phyloP scores from a whole-genome alignment of 2,888 invertebrate species.

The Auanema freiburgensis region DNA sequence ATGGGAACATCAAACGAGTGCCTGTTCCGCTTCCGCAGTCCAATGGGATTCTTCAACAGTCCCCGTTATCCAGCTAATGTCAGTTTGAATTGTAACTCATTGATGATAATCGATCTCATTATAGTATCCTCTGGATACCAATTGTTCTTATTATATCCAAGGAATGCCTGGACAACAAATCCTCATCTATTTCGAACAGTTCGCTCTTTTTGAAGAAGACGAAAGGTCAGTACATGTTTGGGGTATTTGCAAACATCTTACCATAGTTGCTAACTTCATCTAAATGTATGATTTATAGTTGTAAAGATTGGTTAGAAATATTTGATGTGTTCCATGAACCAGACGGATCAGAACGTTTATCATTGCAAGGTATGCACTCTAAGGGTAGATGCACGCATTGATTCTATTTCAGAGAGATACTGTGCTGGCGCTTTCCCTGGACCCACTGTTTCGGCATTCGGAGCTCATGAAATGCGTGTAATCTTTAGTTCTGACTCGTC shows the following conservation, averaged over 20 bases:
- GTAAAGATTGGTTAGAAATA: slow-evolving; percentile 60
- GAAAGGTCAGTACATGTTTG: neutral
- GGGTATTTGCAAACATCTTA: neutral
- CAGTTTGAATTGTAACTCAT: slow-evolving; percentile 18
- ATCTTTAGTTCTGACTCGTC: slow-evolving; percentile 84
- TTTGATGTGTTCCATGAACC: slow-evolving; percentile 53
- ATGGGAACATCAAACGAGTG: slow-evolving; percentile 66
- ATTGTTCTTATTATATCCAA: slow-evolving; percentile 67
- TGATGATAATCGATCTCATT: slow-evolving; percentile 17
- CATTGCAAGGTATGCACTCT: slow-evolving; percentile 16
- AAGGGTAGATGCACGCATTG: neutral
- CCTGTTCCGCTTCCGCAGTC: slow-evolving; percentile 64
- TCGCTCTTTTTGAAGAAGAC: slow-evolving; percentile 35
- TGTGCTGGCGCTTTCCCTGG: slow-evolving; percentile 89
- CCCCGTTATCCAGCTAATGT: slow-evolving; percentile 65
- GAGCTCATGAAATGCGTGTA: slow-evolving; percentile 83
- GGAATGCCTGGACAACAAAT: slow-evolving; percentile 61
- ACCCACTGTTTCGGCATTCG: slow-evolving; percentile 87
- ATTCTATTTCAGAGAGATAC: slow-evolving; percentile 71
- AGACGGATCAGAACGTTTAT: slow-evolving; percentile 30
- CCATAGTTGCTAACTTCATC: neutral
- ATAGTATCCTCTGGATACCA: slow-evolving; percentile 66
- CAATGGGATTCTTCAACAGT: slow-evolving; percentile 67
- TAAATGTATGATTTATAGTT: slow-evolving; percentile 26
- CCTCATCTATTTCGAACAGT: slow-evolving; percentile 62